These are phyloP conservation scores for Camelus bactrianus DNA, from an alignment of 2,113 vertebrate species.

Conservation along the genomic window DNA sequence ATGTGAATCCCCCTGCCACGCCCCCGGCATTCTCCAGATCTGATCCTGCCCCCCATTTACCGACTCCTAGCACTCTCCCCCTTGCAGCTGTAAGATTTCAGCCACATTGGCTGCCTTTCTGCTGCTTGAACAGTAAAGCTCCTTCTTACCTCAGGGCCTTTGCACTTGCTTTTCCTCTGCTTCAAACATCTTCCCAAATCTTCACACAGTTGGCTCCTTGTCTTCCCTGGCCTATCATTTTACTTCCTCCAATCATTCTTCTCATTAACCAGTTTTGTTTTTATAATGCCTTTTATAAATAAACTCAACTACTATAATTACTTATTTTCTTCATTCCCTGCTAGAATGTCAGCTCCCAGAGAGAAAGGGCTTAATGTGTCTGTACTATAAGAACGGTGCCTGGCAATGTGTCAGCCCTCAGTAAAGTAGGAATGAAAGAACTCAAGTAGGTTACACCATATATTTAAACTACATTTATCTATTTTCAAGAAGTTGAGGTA, in stretches of 20 bases:
- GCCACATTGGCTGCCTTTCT: background rate
- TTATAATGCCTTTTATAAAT: background rate
- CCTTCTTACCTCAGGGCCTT: background rate
- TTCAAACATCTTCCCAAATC: background rate
- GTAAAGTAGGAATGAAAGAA: background rate
- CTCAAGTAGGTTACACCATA: background rate
- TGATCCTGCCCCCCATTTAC: background rate
- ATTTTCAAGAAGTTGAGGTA: background rate
- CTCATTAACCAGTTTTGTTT: background rate
- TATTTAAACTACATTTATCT: background rate
- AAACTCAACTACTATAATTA: background rate
- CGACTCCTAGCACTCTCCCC: background rate
- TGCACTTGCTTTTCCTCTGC: background rate
- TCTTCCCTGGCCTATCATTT: background rate
- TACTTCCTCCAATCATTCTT: background rate
- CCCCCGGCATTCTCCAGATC: background rate
- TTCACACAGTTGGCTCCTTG: background rate
- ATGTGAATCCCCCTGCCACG: accelerated
- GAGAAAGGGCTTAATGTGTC: background rate
- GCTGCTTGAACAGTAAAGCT: background rate
- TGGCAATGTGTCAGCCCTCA: background rate
- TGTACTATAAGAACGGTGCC: background rate
- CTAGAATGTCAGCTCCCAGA: background rate
- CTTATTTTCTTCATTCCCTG: background rate
- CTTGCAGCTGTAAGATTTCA: background rate